Base-by-base conservation (phyloP, 92 coral and sea anemone species). In the Nematostella vectensis region DNA sequence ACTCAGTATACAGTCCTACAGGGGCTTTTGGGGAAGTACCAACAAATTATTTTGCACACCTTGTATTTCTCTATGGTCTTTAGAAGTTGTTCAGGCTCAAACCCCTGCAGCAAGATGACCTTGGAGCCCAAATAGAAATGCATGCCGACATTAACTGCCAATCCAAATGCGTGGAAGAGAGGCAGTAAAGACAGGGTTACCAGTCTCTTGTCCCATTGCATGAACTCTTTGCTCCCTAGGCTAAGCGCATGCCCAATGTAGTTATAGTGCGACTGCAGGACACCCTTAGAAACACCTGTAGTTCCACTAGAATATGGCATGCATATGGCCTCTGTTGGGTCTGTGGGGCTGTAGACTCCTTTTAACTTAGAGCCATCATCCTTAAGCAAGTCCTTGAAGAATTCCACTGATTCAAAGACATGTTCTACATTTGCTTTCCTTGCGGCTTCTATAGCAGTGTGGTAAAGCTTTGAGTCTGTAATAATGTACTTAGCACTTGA, bases 261-360 rank as follows among this genome's bases (percentile, higher is more conserved):
- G 52, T 69, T 76, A 22, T 52, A 27, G 48, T 76, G 71, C 2
- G 77, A 69, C 37, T 65, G 27, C 77, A 76, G 69, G 31, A 69
- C 77, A 2, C 83, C 83, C 40, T 76, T 76, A 18, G 83, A 75
- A 2, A 55, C 16, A 18, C 83, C 83, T n/a, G 83, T 76, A 0
- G 83, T 76, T 3, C 83, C 83, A 57, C 83, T 76, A 8, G 83
- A 76, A 45, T 76, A 76, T 26, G 72, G 83, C 11, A 76, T 50
- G 30, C 61, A 42, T 9, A 66, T 37, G 17, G 69, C 38, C 2
- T 61, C 78, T 33, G 29, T 29, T 8, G 77, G 77, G 28, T 57
- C 54, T 36, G 52, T 38, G 3, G 54, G 53, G 17, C 53, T 61
- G 48, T 59, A 21, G 16, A 61, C 72, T 11, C 27, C 12, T 0